phyloP scores from a whole-genome alignment of 2,797 vertebrate genomes.

The Fratercula arctica region DNA sequence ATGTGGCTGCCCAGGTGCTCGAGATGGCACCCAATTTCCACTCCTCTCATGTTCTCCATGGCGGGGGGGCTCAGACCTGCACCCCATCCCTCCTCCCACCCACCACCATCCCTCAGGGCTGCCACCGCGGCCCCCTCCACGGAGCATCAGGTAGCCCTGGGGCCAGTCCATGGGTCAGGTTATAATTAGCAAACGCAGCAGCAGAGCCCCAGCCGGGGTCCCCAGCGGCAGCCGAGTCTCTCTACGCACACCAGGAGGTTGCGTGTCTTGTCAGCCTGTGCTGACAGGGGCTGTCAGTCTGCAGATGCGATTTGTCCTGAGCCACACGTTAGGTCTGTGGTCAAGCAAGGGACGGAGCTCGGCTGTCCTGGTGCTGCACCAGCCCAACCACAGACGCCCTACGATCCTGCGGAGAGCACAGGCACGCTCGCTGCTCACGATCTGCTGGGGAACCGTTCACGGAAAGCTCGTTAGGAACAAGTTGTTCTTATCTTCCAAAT shows the following conservation, averaged over 20 bases:
- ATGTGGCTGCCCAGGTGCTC: fast-evolving
- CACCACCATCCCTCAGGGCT: background rate
- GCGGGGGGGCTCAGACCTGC: background rate
- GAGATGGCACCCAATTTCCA: fast-evolving
- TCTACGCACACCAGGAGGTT: background rate
- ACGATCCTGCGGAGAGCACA: background rate
- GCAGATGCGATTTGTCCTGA: background rate
- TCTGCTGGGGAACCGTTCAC: fast-evolving
- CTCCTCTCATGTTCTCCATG: background rate
- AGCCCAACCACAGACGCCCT: too few species aligned
- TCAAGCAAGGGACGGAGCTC: background rate
- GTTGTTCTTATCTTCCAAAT: background rate
- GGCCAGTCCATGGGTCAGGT: too few species aligned
- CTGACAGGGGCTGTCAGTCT: background rate
- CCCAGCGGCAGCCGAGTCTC: fast-evolving
- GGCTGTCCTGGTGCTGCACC: background rate
- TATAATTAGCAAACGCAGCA: background rate
- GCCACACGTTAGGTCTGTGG: background rate
- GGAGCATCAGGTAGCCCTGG: background rate
- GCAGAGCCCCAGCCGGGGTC: background rate
- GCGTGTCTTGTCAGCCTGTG: background rate
- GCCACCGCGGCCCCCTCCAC: fast-evolving
- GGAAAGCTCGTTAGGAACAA: fast-evolving
- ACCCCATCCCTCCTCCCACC: too few species aligned
- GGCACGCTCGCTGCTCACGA: fast-evolving